phyloP scores from a whole-genome alignment of 2,888 invertebrate genomes.

The Drosophila histrio region DNA sequence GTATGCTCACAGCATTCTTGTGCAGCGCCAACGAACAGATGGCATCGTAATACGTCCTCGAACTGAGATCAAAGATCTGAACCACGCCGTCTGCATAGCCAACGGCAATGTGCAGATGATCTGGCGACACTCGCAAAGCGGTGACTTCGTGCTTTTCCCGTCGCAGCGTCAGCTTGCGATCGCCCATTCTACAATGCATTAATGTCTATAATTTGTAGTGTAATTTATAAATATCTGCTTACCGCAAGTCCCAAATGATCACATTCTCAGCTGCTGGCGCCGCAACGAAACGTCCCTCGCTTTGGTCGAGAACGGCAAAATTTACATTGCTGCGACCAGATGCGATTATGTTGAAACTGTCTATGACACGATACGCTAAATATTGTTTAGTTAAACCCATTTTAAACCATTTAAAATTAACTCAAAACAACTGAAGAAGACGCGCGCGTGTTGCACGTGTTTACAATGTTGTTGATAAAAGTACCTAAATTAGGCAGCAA shows the following conservation, averaged over 20 bases:
- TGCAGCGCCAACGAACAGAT: conserved; percentile 91
- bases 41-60: conserved; percentile 86
- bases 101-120: conserved; percentile 92
- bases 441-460: conserved; percentile 62
- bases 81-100: conserved; percentile 96
- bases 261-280: conserved; percentile 97
- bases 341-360: conserved; percentile 94
- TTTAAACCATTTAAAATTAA: conserved; percentile 57
- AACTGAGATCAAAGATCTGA: conserved; percentile 91
- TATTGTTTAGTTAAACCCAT: conserved; percentile 98
- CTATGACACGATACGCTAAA: conserved; percentile 92
- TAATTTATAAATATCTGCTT: conserved; percentile 83
- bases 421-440: conserved; percentile 22
- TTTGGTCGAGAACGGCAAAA: conserved; percentile 91
- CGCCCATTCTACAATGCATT: conserved; percentile 80
- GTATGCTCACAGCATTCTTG: conserved; percentile 91
- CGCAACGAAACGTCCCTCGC: conserved; percentile 93
- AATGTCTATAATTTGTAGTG: neutral
- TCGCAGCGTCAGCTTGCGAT: conserved; percentile 90
- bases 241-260: conserved; percentile 96
- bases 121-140: conserved; percentile 90
- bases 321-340: conserved; percentile 91
- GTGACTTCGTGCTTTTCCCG: conserved; percentile 94
- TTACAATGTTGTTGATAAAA: conserved; percentile 36
- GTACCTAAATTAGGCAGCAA: conserved; percentile 24